Evolutionary conservation across 2,888 invertebrate genomes (phyloP), one percentile per base, ranked within the genome.

Genomic region (Rhodophaea formosa): DNA sequence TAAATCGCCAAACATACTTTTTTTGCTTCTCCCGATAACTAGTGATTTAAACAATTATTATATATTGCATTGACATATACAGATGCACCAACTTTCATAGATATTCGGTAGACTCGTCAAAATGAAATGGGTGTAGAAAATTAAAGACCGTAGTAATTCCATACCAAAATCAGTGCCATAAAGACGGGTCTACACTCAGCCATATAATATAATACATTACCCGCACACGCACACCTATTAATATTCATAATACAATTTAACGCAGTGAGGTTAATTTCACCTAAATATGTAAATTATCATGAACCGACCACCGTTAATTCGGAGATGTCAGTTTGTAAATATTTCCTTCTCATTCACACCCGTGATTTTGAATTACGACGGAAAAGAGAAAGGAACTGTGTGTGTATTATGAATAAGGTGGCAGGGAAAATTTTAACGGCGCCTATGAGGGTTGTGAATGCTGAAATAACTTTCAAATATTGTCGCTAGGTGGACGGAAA

Each of bases 211-310:
- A 82, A 82, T 69, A 79, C 75, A 78, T 81, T 80, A 77, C 73
- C 68, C 72, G 68, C 77, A 72, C 75, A 81, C 85, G 75, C 82
- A 80, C 72, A 72, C 75, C 85, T 82, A 91, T 90, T 91, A 90
- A 91, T 90, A 91, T 91, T 91, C 90, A 91, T 91, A 90, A 91
- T 91, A 90, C 86, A 91, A 91, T 91, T 89, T 88, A 89, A 86
- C 88, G 82, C 78, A 77, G 79, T 84, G 89, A 90, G 89, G 91
- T 91, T 91, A 91, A 92, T 91, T 88, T 89, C 84, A 86, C 91
- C 91, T 91, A 91, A 92, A 91, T 92, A 92, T 92, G 92, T 92
- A 92, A 92, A 92, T 92, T 91, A 92, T 92, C 89, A 91, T 91
- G 89, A 90, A 87, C 90, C 88, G 91, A 89, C 91, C 91, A 89